phyloP scores from a whole-genome alignment of 2,888 invertebrate species.

The Parasteatoda lunata region DNA sequence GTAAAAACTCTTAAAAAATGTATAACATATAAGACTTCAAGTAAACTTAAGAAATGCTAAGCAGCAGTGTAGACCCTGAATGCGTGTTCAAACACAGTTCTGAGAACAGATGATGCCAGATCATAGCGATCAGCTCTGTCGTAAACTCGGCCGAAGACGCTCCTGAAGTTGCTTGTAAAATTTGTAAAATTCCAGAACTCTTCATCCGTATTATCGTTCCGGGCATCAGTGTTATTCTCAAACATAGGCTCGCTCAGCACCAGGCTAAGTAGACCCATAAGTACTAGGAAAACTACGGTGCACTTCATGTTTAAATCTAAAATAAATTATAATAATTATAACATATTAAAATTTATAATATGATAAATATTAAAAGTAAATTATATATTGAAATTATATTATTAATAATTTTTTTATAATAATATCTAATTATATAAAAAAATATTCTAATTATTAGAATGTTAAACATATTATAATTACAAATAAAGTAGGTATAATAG shows the following conservation, averaged over 20 bases:
- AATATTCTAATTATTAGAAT: too few relatives aligned
- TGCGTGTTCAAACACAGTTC: slow-evolving; percentile 17
- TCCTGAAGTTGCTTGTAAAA: background rate
- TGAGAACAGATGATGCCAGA: slow-evolving; percentile 25
- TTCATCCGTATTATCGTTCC: background rate
- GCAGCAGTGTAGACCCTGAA: background rate
- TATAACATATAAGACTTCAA: background rate
- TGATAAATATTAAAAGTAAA: too few relatives aligned
- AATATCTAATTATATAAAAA: too few relatives aligned
- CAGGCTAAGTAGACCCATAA: background rate
- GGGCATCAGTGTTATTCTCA: background rate
- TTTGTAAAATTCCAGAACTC: background rate
- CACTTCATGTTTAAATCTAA: background rate
- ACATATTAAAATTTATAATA: too few relatives aligned
- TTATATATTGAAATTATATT: too few relatives aligned
- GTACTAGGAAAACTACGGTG: background rate
- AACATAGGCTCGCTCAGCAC: background rate
- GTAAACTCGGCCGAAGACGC: slow-evolving; percentile 12
- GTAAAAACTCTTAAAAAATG: background rate
- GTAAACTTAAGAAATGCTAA: background rate
- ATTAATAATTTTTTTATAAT: too few relatives aligned
- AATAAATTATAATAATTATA: too few relatives aligned
- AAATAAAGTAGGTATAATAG: too few relatives aligned
- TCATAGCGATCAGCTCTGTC: slow-evolving; percentile 45
- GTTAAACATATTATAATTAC: too few relatives aligned